Base-by-base conservation (phyloP, 2,113 vertebrate species). In the Camelus dromedarius region DNA sequence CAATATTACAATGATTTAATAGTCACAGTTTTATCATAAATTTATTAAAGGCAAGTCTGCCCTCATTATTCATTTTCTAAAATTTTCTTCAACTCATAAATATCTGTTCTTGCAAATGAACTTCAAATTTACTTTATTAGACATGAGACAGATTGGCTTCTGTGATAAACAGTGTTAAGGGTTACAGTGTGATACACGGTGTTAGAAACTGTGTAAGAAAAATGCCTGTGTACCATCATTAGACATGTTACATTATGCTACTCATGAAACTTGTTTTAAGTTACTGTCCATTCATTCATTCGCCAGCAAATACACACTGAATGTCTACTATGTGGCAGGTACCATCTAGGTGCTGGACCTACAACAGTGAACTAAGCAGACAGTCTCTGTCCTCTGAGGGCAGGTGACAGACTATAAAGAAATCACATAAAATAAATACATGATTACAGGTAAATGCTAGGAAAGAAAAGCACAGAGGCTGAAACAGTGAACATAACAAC, bases 31-130 rank as follows among this genome's bases (percentile, higher is more conserved):
- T 91, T 69, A 75, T 56, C 58, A 26, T 26, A 70, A 54, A 10
- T 48, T 26, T 67, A 48, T 70, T 73, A 88, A 94, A 94, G 66
- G 38, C 15, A 66, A 86, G 56, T 16, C n/a, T 52, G 0, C 7
- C 16, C 54, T 92, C 69, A 91, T 76, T 93, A 12, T 52, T 48
- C 24, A 52, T 64, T 92, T 95, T 42, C 54, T 60, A 79, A 80
- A 72, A 50, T 89, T 83, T 84, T 89, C 85, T 84, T 62, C 72
- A 95, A 54, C 2, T 83, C 35, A 69, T 4, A 28, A 38, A 19
- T 84, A 77, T 69, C 52, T 77, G 46, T n/a, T 79, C 76, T 54
- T 84, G 46, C 19, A 95, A 89, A 84, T 95, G n/a, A 89, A 50
- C 46, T 56, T 89, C 62, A 46, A 48, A 58, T 62, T 83, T 84